Percentiles rank a stretch among this genome's conserved stretches.
Conservation (phyloP, 2,797 vertebrate genomes). For the Tragelaphus oryx region DNA sequence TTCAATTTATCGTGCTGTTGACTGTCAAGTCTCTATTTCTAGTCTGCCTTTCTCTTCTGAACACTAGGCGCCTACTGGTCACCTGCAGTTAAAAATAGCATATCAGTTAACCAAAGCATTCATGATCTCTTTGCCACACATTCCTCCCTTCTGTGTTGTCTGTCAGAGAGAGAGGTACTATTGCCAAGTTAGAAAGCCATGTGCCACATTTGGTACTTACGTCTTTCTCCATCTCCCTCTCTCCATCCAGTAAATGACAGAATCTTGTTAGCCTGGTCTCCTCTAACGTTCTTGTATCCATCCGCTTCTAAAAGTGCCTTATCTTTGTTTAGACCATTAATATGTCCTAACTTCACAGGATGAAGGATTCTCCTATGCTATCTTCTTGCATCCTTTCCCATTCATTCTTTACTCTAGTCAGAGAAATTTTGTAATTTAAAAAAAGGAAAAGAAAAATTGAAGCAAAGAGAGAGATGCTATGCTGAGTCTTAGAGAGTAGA, state of each 20-base stretch:
- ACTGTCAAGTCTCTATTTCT: neutral
- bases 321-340: neutral
- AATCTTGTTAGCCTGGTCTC: neutral
- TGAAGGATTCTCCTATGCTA: neutral
- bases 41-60: neutral
- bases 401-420: neutral
- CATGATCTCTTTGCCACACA: neutral
- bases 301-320: neutral
- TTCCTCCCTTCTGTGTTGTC: neutral
- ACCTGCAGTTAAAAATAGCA: neutral
- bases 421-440: conserved; percentile 12
- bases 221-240: neutral
- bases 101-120: neutral
- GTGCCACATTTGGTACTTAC: neutral
- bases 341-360: neutral
- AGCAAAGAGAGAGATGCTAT: neutral
- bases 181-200: neutral
- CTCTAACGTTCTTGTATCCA: neutral
- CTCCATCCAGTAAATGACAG: neutral
- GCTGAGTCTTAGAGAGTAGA: neutral
- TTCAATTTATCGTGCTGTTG: neutral
- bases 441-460: neutral
- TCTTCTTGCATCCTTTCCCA: neutral
- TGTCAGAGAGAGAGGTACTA: neutral
- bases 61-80: neutral